Percentiles rank a stretch among this genome's conserved stretches.
Conservation (phyloP, 2,888 invertebrate species). For the Eupithecia subumbrata region DNA sequence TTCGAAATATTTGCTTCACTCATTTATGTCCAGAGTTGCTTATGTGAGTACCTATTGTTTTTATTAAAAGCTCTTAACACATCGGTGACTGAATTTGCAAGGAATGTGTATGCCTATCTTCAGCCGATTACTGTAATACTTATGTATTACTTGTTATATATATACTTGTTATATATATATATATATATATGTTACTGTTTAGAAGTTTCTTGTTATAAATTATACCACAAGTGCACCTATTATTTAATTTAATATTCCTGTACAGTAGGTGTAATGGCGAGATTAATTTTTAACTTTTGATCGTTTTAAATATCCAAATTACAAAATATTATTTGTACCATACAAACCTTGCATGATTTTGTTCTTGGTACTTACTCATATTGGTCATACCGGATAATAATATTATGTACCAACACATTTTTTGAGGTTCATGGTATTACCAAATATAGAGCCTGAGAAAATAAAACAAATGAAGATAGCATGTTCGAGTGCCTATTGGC, state of each 20-base stretch:
- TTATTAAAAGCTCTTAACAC: constrained; percentile 6
- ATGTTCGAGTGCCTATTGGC: constrained; percentile 4
- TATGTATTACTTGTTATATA: too few species aligned
- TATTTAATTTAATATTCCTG: neutral
- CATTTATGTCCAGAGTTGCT: constrained; percentile 9
- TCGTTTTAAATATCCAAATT: neutral
- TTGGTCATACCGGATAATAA: neutral
- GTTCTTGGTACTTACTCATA: neutral
- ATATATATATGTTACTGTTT: too few species aligned
- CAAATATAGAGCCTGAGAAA: constrained; percentile 16
- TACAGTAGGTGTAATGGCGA: neutral
- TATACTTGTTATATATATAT: too few species aligned
- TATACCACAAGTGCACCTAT: neutral
- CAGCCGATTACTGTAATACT: neutral
- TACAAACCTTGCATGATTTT: neutral
- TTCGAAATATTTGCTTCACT: constrained; percentile 30
- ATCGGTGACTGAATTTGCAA: neutral
- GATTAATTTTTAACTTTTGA: neutral
- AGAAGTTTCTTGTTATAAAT: neutral
- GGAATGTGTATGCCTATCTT: neutral
- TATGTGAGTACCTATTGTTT: constrained; percentile 11
- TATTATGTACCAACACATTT: neutral
- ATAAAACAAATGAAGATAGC: constrained; percentile 11
- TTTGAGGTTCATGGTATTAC: neutral
- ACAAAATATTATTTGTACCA: neutral